Conservation (phyloP, 2,888 invertebrate species). For the Leptopterna dolabrata region DNA sequence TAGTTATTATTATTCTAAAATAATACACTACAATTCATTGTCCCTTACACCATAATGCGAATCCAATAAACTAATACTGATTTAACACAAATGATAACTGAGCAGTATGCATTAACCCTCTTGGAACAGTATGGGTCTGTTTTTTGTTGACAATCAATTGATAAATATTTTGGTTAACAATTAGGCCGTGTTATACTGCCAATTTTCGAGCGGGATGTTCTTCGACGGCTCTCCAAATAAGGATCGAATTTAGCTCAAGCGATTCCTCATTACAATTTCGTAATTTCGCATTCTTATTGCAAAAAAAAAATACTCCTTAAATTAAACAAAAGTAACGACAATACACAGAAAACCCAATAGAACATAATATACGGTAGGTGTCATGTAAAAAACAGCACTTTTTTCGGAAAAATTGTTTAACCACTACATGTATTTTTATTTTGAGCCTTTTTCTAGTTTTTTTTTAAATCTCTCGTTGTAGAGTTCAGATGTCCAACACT, state of each 20-base stretch:
- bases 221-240: neutral
- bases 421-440: constrained; percentile 48
- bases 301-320: neutral
- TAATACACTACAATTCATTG: constrained; percentile 34
- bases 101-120: constrained; percentile 52
- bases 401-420: constrained; percentile 30
- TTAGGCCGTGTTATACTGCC: neutral
- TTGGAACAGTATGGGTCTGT: neutral
- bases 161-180: neutral
- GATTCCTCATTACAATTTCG: neutral
- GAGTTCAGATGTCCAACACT: constrained; percentile 52
- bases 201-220: neutral
- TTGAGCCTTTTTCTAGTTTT: constrained; percentile 50
- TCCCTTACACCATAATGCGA: neutral
- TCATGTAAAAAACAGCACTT: constrained; percentile 44
- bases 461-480: constrained; percentile 50
- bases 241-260: neutral
- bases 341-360: neutral
- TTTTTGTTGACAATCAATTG: neutral
- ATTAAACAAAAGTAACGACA: neutral
- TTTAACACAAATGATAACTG: constrained; percentile 50
- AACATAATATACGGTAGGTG: neutral
- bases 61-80: neutral
- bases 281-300: neutral
- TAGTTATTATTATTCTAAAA: constrained; percentile 25